Percentiles rank a stretch among this genome's conserved stretches.
phyloP scores from a whole-genome alignment of 2,113 vertebrate species.

The Elgaria multicarinata region DNA sequence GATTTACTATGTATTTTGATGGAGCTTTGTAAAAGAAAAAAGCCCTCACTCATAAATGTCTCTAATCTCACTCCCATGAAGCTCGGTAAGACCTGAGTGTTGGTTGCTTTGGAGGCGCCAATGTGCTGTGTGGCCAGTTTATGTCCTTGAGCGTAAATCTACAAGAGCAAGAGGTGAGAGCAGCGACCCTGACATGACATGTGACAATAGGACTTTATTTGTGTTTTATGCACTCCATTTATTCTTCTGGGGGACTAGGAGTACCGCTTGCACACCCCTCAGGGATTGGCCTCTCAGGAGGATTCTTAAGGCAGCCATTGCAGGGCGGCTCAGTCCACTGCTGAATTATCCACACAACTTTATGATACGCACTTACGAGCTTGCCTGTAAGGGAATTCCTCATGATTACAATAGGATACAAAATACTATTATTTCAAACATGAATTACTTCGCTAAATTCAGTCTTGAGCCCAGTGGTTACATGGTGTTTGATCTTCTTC shows the following conservation, averaged over 20 bases:
- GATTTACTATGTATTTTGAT: conserved; percentile 25
- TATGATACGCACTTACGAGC: conserved; percentile 25
- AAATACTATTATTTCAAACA: background rate
- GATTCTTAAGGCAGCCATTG: background rate
- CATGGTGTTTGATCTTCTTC: background rate
- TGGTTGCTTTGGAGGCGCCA: conserved; percentile 8
- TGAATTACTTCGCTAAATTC: background rate
- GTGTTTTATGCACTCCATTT: conserved; percentile 68
- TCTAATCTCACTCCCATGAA: conserved; percentile 17
- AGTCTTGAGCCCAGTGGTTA: background rate
- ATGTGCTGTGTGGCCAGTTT: background rate
- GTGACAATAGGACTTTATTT: conserved; percentile 67
- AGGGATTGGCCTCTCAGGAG: accelerated
- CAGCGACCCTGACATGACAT: conserved; percentile 66
- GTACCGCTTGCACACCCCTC: background rate
- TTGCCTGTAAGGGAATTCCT: background rate
- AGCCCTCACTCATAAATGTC: background rate
- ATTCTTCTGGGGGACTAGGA: conserved; percentile 38
- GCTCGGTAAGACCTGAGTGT: background rate
- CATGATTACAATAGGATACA: background rate
- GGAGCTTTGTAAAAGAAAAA: conserved; percentile 18
- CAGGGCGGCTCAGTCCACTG: background rate
- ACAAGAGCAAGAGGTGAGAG: conserved; percentile 38
- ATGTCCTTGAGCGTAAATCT: conserved; percentile 61
- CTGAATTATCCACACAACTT: background rate